phyloP scores from a whole-genome alignment of 2,888 invertebrate genomes.

The Hipparchia semele region DNA sequence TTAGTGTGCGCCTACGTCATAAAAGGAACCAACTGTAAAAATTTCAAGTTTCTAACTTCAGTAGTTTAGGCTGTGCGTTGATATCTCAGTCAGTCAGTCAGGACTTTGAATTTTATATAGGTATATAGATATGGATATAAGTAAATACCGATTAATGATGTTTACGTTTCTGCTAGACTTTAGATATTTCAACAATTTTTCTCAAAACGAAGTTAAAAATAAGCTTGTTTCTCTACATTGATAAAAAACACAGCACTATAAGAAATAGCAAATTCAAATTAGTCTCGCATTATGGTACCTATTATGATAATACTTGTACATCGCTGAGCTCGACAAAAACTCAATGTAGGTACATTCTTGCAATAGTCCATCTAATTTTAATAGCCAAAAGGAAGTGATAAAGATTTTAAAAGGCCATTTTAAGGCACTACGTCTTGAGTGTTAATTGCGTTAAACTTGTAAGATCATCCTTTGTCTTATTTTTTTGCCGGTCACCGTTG shows the following conservation, averaged over 20 bases:
- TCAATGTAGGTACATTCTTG: background rate
- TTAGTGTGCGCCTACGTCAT: too few species aligned
- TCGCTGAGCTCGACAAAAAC: background rate
- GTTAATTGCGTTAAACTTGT: constrained; percentile 28
- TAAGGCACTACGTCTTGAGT: constrained; percentile 17
- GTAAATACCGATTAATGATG: too few species aligned
- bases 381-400: constrained; percentile 22
- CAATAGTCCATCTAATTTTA: constrained; percentile 15
- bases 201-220: background rate
- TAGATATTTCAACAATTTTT: too few species aligned
- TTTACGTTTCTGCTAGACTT: too few species aligned
- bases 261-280: background rate
- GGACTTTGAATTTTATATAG: too few species aligned
- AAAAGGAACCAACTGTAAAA: too few species aligned
- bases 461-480: constrained; percentile 29
- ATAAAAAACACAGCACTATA: background rate
- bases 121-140: too few species aligned
- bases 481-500: constrained; percentile 41
- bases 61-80: too few species aligned
- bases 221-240: background rate
- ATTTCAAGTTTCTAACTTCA: too few species aligned
- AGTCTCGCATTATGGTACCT: background rate
- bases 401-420: constrained; percentile 23
- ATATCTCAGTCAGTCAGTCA: too few species aligned
- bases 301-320: background rate